These are phyloP conservation scores for Shinisaurus crocodilurus DNA, from an alignment of 2,113 vertebrate species.

Conservation along the genomic window DNA sequence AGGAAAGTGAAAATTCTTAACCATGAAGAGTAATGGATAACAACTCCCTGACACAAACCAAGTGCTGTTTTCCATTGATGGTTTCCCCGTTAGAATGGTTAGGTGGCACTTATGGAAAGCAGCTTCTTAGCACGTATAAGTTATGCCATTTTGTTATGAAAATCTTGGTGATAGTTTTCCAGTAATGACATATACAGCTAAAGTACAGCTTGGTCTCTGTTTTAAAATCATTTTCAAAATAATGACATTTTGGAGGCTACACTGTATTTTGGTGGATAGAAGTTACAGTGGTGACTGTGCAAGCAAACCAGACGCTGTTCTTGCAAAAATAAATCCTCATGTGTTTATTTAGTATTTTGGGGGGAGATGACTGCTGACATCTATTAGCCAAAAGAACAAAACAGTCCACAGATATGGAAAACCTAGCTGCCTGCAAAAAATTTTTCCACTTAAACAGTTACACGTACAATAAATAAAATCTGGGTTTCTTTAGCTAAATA, in stretches of 20 bases:
- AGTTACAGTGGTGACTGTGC: neutral
- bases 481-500: neutral
- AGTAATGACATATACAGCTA: neutral
- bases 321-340: neutral
- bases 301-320: neutral
- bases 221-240: conserved; percentile 1
- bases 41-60: neutral
- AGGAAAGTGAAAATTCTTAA: neutral
- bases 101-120: neutral
- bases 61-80: neutral
- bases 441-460: neutral
- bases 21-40: neutral
- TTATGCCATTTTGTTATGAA: neutral
- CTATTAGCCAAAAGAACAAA: neutral
- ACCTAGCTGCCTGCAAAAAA: neutral
- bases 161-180: neutral
- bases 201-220: neutral
- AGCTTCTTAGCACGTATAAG: neutral
- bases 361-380: no score
- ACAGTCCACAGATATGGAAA: neutral
- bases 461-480: neutral
- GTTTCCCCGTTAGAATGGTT: neutral
- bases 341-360: neutral
- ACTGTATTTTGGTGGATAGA: neutral
- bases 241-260: neutral